These are phyloP conservation scores for Beris chalybata DNA, from an alignment of 2,888 invertebrate genomes.

Conservation along the genomic window DNA sequence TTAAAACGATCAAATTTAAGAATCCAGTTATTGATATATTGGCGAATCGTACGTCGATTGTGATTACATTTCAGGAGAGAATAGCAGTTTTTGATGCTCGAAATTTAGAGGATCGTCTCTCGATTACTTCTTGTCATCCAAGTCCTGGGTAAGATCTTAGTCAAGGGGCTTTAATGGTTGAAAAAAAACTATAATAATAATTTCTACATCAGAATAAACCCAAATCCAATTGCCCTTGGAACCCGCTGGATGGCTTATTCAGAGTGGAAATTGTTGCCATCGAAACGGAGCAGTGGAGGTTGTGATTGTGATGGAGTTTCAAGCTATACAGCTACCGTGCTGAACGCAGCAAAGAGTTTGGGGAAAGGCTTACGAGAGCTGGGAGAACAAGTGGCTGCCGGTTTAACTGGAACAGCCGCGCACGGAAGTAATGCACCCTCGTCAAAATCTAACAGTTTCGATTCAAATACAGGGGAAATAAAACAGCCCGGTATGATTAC, in stretches of 20 bases:
- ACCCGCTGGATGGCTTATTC: slow-evolving; percentile 83
- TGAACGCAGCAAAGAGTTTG: slow-evolving; percentile 92
- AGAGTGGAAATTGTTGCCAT: slow-evolving; percentile 79
- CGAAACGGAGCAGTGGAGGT: slow-evolving; percentile 79
- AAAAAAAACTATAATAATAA: neutral
- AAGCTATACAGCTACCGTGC: slow-evolving; percentile 88
- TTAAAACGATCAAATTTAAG: slow-evolving; percentile 91
- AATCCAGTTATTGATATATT: slow-evolving; percentile 84
- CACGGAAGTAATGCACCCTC: slow-evolving; percentile 44
- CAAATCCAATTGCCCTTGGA: slow-evolving; percentile 85
- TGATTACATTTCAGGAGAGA: slow-evolving; percentile 85
- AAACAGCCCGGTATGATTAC: slow-evolving; percentile 88
- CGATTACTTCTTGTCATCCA: slow-evolving; percentile 87
- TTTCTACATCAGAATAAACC: slow-evolving; percentile 52
- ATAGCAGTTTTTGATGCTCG: slow-evolving; percentile 90
- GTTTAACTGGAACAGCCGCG: slow-evolving; percentile 69
- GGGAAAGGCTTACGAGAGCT: slow-evolving; percentile 87
- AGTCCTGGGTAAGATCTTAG: slow-evolving; percentile 67
- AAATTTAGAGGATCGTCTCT: slow-evolving; percentile 81
- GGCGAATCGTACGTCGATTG: slow-evolving; percentile 86
- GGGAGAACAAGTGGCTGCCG: slow-evolving; percentile 90
- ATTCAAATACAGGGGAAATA: slow-evolving; percentile 59
- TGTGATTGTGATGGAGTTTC: slow-evolving; percentile 84
- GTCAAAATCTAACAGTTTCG: slow-evolving; percentile 58
- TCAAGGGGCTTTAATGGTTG: slow-evolving; percentile 6